These are phyloP conservation scores for Hoplodrina blanda DNA, from an alignment of 2,888 invertebrate genomes.

Conservation along the genomic window DNA sequence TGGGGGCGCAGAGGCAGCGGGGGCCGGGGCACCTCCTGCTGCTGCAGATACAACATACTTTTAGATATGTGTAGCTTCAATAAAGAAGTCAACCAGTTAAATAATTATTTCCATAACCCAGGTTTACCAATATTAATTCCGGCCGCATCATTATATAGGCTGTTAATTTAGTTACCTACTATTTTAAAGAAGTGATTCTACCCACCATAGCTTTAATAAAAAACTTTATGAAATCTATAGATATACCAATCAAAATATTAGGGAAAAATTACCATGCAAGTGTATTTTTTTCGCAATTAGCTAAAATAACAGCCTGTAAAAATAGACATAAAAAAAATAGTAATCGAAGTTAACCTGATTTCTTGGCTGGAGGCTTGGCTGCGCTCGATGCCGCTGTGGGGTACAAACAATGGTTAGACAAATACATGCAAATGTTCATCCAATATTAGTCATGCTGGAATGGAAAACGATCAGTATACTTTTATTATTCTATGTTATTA, in stretches of 20 bases:
- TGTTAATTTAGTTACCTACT: background rate
- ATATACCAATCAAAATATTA: too few relatives aligned
- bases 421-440: conserved; percentile 62
- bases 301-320: background rate
- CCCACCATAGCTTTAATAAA: background rate
- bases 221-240: background rate
- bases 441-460: conserved; percentile 29
- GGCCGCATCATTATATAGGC: background rate
- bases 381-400: conserved; percentile 79
- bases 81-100: background rate
- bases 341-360: conserved; percentile 60
- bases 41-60: conserved; percentile 25
- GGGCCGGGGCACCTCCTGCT: conserved; percentile 45
- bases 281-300: background rate
- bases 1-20: conserved; percentile 55
- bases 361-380: conserved; percentile 65
- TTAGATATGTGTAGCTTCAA: background rate
- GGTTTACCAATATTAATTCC: conserved; percentile 25
- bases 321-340: conserved; percentile 14
- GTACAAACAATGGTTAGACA: conserved; percentile 56
- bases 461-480: background rate
- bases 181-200: background rate
- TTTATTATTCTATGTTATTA: background rate
- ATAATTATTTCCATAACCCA: conserved; percentile 13
- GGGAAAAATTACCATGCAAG: too few relatives aligned